phyloP scores from a whole-genome alignment of 2,797 vertebrate genomes.

The Phoebastria nigripes region DNA sequence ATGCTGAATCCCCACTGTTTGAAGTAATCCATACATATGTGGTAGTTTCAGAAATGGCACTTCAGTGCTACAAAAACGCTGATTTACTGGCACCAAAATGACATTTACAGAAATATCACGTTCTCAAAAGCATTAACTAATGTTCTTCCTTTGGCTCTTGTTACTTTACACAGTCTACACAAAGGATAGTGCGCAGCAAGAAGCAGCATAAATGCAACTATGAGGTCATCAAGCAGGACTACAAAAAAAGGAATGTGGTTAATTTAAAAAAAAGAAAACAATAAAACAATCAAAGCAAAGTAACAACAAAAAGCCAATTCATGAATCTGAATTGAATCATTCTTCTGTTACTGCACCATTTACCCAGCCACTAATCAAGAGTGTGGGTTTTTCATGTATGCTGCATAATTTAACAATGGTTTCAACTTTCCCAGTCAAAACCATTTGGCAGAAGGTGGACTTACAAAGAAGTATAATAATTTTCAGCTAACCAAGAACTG shows the following conservation, averaged over 20 bases:
- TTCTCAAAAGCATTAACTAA: background rate
- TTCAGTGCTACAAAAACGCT: background rate
- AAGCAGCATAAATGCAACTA: background rate
- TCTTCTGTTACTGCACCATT: background rate
- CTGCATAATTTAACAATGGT: background rate
- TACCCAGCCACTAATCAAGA: background rate
- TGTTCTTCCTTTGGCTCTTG: background rate
- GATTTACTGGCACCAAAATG: background rate
- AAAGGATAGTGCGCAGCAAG: background rate
- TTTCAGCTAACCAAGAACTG: background rate
- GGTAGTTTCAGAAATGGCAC: background rate
- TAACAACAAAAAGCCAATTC: background rate
- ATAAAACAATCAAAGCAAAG: background rate
- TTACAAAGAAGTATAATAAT: background rate
- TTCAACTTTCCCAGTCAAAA: background rate
- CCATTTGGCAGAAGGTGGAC: background rate
- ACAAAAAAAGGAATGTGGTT: background rate
- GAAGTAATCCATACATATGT: background rate
- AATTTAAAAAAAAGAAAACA: background rate
- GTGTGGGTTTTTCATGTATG: background rate
- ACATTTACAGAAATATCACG: background rate
- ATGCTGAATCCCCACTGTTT: background rate
- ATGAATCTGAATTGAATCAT: background rate
- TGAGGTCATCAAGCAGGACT: background rate
- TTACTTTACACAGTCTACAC: background rate